phyloP scores from a whole-genome alignment of 2,888 invertebrate species.

The Tridacna crocea region DNA sequence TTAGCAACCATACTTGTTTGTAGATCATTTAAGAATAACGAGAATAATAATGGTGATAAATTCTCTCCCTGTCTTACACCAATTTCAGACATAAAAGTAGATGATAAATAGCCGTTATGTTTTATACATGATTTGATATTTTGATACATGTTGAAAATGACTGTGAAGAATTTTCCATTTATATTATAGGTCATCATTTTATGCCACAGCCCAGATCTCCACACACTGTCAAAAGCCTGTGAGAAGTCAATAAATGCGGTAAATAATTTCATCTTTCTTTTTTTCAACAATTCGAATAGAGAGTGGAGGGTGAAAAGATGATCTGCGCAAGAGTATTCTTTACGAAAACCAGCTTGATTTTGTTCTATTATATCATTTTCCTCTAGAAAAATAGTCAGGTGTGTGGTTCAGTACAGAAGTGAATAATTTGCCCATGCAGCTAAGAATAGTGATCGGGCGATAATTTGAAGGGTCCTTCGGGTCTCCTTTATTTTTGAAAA shows the following conservation, averaged over 20 bases:
- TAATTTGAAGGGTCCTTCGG: neutral
- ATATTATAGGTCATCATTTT: neutral
- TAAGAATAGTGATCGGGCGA: neutral
- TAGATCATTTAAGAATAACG: no score
- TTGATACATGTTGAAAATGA: neutral
- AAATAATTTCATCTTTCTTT: neutral
- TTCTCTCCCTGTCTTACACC: no score
- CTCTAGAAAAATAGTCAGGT: neutral
- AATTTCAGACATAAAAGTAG: no score
- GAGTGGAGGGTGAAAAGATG: neutral
- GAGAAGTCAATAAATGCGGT: no score
- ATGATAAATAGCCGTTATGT: no score
- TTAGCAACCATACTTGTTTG: no score
- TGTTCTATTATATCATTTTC: neutral
- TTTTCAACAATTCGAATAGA: neutral
- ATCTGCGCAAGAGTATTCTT: neutral
- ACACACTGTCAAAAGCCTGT: no score
- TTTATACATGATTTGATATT: neutral
- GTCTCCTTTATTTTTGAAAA: neutral
- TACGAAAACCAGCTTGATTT: neutral
- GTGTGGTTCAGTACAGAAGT: neutral
- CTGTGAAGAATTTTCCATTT: neutral
- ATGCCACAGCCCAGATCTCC: no score
- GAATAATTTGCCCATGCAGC: neutral
- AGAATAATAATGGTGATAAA: no score